These are phyloP conservation scores for Taeniopygia guttata DNA, from an alignment of 2,797 vertebrate species.

Conservation along the genomic window DNA sequence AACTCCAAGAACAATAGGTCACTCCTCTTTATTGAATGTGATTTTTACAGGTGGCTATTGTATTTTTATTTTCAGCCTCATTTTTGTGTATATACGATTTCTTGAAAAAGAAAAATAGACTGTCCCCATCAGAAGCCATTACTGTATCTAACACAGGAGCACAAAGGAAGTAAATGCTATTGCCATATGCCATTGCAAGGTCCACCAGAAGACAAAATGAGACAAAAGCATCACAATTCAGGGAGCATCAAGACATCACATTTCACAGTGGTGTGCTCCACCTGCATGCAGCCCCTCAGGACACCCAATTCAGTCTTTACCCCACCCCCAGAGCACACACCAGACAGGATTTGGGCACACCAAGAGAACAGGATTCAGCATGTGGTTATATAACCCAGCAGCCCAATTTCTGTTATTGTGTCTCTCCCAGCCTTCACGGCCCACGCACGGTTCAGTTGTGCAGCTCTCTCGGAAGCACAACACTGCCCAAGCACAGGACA, in stretches of 20 bases:
- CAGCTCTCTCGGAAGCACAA: neutral
- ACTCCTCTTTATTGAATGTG: neutral
- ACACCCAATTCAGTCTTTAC: neutral
- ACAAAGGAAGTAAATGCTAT: neutral
- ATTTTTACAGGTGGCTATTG: neutral
- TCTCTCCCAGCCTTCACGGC: neutral
- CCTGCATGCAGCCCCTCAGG: neutral
- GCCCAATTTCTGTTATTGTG: neutral
- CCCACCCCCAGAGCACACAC: neutral
- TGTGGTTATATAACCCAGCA: neutral
- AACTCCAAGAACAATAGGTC: neutral
- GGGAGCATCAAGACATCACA: accelerated
- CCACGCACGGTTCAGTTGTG: neutral
- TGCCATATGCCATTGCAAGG: neutral
- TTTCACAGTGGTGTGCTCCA: neutral
- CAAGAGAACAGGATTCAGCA: neutral
- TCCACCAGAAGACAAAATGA: neutral
- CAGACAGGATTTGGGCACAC: neutral
- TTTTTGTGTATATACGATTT: neutral
- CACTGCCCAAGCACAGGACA: neutral
- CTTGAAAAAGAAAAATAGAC: neutral
- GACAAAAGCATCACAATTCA: neutral
- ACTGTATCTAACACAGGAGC: neutral
- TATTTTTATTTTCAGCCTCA: neutral
- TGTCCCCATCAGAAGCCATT: neutral